A percentile compares a stretch with the other conserved stretches of the same genome.
Evolutionary conservation across 2,797 vertebrate genomes (phyloP).

Genomic region (Gobionotothen gibberifrons): DNA sequence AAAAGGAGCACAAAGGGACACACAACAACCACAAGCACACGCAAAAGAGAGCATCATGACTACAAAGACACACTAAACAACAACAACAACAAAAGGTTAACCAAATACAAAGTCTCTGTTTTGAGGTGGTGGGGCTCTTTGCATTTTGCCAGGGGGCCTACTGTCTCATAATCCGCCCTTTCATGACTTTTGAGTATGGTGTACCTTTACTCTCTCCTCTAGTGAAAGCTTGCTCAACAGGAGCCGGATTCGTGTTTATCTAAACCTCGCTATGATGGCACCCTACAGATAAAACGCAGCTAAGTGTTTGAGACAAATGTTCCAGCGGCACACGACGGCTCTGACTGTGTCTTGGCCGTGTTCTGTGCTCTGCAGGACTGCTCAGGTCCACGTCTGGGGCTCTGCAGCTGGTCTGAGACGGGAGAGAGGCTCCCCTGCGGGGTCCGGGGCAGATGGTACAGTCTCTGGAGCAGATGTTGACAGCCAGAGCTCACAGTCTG

Average conservation of each 20-base stretch:
- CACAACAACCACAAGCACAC: no score
- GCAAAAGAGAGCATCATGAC: no score
- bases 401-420: conserved; percentile 78
- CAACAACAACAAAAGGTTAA: no score
- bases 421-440: conserved; percentile 66
- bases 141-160: no score
- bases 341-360: conserved; percentile 67
- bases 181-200: neutral
- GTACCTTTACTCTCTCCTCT: neutral
- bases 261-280: conserved; percentile 39
- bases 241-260: conserved; percentile 14
- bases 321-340: conserved; percentile 31
- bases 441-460: conserved; percentile 78
- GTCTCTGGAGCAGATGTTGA: conserved; percentile 86
- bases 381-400: conserved; percentile 71
- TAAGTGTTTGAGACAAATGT: conserved; percentile 57
- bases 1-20: no score
- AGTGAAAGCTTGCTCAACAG: neutral
- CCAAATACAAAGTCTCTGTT: no score
- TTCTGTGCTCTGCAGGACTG: conserved; percentile 58
- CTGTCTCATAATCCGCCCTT: no score
- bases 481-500: conserved; percentile 79
- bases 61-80: no score
- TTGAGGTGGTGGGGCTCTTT: no score
- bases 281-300: conserved; percentile 43